Evolutionary conservation across 2,113 vertebrate genomes (phyloP).

Genomic region (Ciconia maguari): DNA sequence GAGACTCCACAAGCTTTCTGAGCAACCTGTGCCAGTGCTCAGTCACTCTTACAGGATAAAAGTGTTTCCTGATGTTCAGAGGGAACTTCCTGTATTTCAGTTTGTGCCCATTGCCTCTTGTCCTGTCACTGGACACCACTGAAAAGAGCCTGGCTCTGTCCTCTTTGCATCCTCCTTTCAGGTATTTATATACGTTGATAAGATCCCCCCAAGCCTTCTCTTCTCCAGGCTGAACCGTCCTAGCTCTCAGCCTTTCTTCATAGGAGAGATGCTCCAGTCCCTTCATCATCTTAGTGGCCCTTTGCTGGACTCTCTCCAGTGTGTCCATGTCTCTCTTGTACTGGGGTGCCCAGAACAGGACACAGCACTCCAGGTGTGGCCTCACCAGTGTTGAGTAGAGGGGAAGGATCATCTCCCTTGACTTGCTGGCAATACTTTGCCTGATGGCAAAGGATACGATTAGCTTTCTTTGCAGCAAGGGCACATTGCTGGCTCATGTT

Average conservation of each 20-base stretch:
- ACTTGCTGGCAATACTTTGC: neutral
- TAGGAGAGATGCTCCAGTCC: neutral
- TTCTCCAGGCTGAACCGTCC: neutral
- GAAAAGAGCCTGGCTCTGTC: neutral
- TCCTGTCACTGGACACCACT: neutral
- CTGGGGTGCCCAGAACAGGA: neutral
- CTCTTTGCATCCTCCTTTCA: neutral
- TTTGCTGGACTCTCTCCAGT: neutral
- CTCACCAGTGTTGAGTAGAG: neutral
- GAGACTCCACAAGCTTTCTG: neutral
- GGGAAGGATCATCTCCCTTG: neutral
- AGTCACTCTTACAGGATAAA: neutral
- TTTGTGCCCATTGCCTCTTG: neutral
- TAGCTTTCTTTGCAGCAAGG: neutral
- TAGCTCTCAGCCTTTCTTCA: neutral
- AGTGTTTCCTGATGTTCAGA: neutral
- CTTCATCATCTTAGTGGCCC: no score
- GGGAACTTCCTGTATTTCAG: neutral
- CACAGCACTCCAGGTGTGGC: neutral
- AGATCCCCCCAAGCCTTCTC: neutral
- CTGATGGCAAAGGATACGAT: neutral
- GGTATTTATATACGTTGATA: neutral
- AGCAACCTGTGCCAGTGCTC: neutral
- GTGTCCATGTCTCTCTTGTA: neutral
- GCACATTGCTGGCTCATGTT: neutral